Percentiles rank a stretch among this genome's conserved stretches.
Conservation (phyloP, 2,113 vertebrate species). For the Pteruthius melanotis region DNA sequence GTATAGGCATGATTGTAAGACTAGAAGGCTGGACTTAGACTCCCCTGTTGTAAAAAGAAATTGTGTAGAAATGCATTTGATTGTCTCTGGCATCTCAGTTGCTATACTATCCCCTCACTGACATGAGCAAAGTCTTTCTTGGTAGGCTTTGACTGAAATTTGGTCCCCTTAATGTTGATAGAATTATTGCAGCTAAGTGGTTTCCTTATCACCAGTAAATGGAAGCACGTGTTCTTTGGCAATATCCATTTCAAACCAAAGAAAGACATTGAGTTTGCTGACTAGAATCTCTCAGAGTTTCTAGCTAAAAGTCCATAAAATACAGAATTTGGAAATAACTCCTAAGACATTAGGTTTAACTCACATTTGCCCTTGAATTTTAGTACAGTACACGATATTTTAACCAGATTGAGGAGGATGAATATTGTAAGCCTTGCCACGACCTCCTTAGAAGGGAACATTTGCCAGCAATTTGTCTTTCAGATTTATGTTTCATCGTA, state of each 20-base stretch:
- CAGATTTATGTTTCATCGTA: constrained; percentile 8
- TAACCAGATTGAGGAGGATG: neutral
- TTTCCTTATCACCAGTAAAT: neutral
- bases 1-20: neutral
- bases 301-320: neutral
- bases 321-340: neutral
- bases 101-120: neutral
- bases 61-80: neutral
- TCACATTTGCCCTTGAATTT: neutral
- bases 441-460: neutral
- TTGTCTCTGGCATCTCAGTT: neutral
- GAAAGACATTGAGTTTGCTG: neutral
- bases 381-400: neutral
- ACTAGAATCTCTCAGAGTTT: neutral
- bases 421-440: neutral
- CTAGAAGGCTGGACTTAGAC: neutral
- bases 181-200: neutral
- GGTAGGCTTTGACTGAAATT: accelerated
- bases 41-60: constrained; percentile 17
- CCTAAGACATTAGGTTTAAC: neutral
- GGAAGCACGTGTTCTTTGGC: neutral
- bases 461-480: constrained; percentile 16
- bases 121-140: neutral
- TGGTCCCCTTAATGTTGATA: neutral
- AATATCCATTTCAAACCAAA: neutral